Base-by-base conservation (phyloP, 2,113 vertebrate species). In the Pantherophis guttatus region DNA sequence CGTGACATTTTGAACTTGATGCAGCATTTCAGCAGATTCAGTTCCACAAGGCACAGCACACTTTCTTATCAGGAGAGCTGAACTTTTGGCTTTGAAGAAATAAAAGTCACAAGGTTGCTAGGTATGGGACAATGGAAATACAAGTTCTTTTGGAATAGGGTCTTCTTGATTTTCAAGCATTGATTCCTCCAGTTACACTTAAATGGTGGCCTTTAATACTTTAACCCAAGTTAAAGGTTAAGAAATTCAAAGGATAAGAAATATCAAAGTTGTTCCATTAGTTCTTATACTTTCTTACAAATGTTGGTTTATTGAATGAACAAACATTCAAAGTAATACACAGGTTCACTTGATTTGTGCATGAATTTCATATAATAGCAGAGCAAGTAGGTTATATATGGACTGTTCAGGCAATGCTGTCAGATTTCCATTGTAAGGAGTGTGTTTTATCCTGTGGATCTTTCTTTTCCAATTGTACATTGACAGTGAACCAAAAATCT, bases 391-490 rank as follows among this genome's bases (percentile, higher is more conserved):
- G 92, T 8, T 11, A 24, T 5, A 54, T 57, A 86, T 92, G 90
- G 57, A 24, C 11, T 0, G 2, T 92, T 86, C 23, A 92, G 92
- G 94, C 15, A 70, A 65, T 26, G 4, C 21, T 70, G 5, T 90
- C 89, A 95, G 55, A 50, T 55, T 26, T 96, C 81, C 59, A 92
- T 57, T 70, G 50, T n/a, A 95, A 94, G 62, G 33, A 91, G 9
- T 88, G 95, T 44, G 92, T 92, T 96, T 96, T 2, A 48, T 92
- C 50, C n/a, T 57, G 44, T 81, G 54, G 26, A 93, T 55, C 95
- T 39, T 58, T 91, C 8, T 91, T 96, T 94, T 93, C 88, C 93
- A 88, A 90, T 88, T 95, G 39, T 33, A 93, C 81, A 97, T 50
- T 95, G 86, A 90, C 88, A 96, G 87, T 93, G 65, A 96, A 95